Evolutionary conservation across 2,797 vertebrate genomes (phyloP), one percentile per base, ranked within the genome.

Genomic region (Megalops cyprinoides): DNA sequence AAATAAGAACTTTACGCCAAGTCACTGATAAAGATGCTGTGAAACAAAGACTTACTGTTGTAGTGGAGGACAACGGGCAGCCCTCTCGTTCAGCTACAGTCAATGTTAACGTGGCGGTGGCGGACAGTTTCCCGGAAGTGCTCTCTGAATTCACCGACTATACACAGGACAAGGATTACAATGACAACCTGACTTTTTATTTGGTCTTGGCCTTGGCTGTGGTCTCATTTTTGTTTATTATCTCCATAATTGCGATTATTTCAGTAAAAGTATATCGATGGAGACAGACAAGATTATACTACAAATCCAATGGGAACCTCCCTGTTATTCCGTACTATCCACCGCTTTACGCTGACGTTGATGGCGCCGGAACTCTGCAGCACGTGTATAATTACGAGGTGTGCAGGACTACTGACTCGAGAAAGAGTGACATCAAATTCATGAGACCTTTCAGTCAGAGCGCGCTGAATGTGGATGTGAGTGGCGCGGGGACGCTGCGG

Each of bases 11-110:
- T 46, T 1, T 44, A 3, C 90, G 90, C 56, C 88, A 87, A 79
- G 87, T 92, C 34, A 89, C 86, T 84, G 90, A 90, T 83, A 90
- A 89, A 89, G 89, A 91, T 81, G 82, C 85, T 67, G 87, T 81
- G 77, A 85, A 85, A 83, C 87, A 88, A 28, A 86, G 86, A 0
- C 87, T 89, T 6, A 80, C 89, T 85, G 89, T 80, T 81, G 49
- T 67, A 0, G 89, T 93, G 23, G 89, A 91, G 80, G 92, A 93
- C 82, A 81, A 90, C 82, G 85, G 89, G 79, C 78, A 85, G 82
- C 85, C 91, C 78, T 0, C 82, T 83, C 86, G 84, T 23, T 90
- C 88, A 84, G 86, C 89, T 84, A 87, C 88, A 77, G 87, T 93
- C 0, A 82, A 77, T 44, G 88, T 90, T 76, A 89, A 87, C 39